phyloP scores from a whole-genome alignment of 2,797 vertebrate species.

The Huso huso region DNA sequence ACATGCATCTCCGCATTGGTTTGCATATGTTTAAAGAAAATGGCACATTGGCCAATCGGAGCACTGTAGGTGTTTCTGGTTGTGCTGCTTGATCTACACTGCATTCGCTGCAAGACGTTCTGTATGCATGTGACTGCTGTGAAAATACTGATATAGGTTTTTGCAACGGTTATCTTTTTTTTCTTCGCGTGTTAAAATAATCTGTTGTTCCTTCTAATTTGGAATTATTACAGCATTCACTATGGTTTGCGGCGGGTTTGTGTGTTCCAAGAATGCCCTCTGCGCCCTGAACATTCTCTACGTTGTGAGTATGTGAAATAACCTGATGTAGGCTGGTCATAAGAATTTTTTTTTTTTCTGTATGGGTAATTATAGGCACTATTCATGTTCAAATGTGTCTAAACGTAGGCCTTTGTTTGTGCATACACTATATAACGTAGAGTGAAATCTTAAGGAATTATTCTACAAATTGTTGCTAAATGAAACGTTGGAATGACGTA shows the following conservation, averaged over 20 bases:
- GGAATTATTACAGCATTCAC: constrained; percentile 16
- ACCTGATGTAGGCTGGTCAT: no score
- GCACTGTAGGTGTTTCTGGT: constrained; percentile 13
- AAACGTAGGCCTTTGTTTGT: no score
- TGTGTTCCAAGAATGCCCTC: constrained; percentile 76
- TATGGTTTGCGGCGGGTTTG: constrained; percentile 76
- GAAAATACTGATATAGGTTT: background rate
- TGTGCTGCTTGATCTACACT: no score
- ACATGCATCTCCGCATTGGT: constrained; percentile 21
- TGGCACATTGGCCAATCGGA: constrained; percentile 31
- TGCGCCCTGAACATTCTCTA: constrained; percentile 81
- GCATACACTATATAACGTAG: no score
- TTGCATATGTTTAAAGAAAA: constrained; percentile 23
- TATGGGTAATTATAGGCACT: no score
- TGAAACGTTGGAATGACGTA: no score
- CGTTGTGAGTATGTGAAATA: constrained; percentile 56
- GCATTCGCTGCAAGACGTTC: background rate
- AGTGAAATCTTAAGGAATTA: no score
- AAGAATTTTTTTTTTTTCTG: no score
- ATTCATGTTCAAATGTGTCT: no score
- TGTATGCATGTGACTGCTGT: background rate
- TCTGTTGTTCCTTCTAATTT: no score
- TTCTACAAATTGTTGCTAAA: no score
- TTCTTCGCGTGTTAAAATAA: background rate
- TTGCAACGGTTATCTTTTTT: background rate